Evolutionary conservation across 2,113 vertebrate genomes (phyloP).

Genomic region (Martes martes): DNA sequence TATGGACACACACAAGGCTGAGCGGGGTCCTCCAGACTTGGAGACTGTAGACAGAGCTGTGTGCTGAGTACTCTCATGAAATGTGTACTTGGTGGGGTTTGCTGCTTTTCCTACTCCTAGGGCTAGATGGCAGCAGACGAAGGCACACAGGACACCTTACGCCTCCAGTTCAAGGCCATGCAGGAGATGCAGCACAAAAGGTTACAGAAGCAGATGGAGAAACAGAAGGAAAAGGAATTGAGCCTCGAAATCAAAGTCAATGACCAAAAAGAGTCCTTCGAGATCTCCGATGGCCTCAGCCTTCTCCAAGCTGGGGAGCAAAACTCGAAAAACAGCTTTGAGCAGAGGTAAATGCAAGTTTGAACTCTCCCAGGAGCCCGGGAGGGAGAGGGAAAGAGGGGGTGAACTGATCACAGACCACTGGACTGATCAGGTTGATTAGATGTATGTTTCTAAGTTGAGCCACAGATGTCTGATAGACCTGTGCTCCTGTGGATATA

Average conservation of each 20-base stretch:
- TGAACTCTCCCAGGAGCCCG: background rate
- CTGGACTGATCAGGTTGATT: background rate
- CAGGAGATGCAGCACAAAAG: constrained; percentile 89
- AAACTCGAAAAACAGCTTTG: constrained; percentile 30
- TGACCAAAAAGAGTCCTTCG: background rate
- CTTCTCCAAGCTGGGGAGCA: constrained; percentile 68
- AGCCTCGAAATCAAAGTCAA: background rate
- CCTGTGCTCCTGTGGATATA: background rate
- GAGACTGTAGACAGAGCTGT: too few relatives aligned
- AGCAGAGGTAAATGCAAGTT: constrained; percentile 80
- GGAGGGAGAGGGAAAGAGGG: background rate
- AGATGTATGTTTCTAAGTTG: rapidly evolving
- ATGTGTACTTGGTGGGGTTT: background rate
- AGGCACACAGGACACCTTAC: constrained; percentile 77
- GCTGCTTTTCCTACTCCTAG: background rate
- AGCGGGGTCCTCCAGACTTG: background rate
- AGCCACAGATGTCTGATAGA: background rate
- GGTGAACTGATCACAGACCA: rapidly evolving
- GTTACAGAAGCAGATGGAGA: constrained; percentile 82
- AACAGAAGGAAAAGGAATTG: constrained; percentile 77
- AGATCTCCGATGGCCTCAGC: constrained; percentile 72
- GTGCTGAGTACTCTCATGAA: background rate
- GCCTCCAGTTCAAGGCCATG: constrained; percentile 89
- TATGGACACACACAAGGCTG: background rate
- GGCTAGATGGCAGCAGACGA: constrained; percentile 79